These are phyloP conservation scores for Gadopsis marmoratus DNA, from an alignment of 2,797 vertebrate species.

Conservation along the genomic window DNA sequence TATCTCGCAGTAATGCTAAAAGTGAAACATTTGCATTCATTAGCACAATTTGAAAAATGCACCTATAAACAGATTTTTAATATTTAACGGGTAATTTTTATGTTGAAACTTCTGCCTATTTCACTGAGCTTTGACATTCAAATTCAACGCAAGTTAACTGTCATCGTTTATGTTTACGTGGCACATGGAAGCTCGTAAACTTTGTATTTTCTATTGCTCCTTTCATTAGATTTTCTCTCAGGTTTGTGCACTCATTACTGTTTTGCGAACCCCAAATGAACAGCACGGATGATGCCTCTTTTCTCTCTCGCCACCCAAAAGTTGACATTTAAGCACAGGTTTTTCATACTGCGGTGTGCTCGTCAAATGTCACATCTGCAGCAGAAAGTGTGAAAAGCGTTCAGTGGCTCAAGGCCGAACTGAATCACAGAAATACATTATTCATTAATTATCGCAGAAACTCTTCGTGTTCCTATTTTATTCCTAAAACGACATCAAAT, in stretches of 20 bases:
- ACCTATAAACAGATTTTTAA: neutral
- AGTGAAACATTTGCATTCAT: neutral
- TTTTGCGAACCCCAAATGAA: neutral
- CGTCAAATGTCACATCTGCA: slow-evolving; percentile 37
- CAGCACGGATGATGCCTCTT: neutral
- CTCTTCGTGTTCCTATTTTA: neutral
- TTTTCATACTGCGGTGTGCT: neutral
- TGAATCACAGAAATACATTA: slow-evolving; percentile 28
- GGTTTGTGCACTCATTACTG: neutral
- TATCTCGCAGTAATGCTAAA: neutral
- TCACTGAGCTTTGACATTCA: neutral
- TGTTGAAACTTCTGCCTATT: neutral
- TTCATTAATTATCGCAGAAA: slow-evolving; percentile 25
- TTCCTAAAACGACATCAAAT: neutral
- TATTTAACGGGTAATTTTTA: neutral
- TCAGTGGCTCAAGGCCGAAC: slow-evolving; percentile 13
- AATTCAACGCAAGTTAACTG: too few species aligned
- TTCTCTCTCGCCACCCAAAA: neutral
- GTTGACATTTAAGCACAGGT: slow-evolving; percentile 49
- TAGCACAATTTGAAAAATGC: neutral
- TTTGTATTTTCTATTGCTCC: neutral
- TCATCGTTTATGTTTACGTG: neutral
- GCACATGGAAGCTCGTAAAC: neutral
- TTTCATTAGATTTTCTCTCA: neutral
- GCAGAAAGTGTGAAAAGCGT: slow-evolving; percentile 17